A percentile compares a stretch with the other conserved stretches of the same genome.
Evolutionary conservation across 2,113 vertebrate species (phyloP).

Genomic region (Oxyruncus cristatus): DNA sequence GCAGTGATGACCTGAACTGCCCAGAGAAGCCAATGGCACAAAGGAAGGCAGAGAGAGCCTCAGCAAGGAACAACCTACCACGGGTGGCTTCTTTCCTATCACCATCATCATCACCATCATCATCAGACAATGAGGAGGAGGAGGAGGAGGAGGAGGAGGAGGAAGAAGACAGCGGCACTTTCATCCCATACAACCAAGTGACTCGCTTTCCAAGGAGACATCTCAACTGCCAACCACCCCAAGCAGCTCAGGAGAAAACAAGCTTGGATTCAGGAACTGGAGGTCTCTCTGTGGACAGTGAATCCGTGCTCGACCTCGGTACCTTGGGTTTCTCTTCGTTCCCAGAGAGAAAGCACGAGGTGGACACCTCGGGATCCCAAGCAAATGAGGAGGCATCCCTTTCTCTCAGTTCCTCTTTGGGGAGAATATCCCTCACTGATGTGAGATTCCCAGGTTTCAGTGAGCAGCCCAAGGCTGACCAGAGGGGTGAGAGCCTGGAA

Average conservation of each 20-base stretch:
- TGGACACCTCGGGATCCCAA: background rate
- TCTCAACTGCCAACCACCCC: background rate
- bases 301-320: background rate
- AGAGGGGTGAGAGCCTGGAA: background rate
- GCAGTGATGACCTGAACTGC: background rate
- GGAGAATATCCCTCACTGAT: background rate
- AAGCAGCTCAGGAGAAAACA: background rate
- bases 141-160: slow-evolving; percentile 27
- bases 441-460: background rate
- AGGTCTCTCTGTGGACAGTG: background rate
- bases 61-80: background rate
- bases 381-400: background rate
- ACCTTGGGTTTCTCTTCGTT: background rate
- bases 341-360: background rate
- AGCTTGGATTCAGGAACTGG: background rate
- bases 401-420: background rate
- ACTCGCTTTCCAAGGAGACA: background rate
- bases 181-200: background rate
- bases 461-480: background rate
- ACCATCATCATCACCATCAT: background rate
- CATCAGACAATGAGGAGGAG: background rate
- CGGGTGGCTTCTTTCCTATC: background rate
- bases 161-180: background rate
- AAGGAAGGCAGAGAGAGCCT: background rate
- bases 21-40: background rate